phyloP scores from a whole-genome alignment of 2,113 vertebrate genomes.

The Antechinus flavipes region DNA sequence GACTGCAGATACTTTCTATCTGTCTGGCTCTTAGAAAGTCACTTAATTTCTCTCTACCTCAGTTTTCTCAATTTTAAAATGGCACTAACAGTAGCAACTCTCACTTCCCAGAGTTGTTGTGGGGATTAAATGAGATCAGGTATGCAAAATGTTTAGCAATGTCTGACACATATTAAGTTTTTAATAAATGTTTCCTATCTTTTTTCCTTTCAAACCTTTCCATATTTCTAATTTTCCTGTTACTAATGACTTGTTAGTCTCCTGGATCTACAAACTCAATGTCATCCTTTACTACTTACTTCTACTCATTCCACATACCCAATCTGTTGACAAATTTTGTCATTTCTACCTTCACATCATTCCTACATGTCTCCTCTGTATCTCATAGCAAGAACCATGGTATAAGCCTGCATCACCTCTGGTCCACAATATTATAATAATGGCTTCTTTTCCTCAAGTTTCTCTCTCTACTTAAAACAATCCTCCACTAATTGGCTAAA shows the following conservation, averaged over 20 bases:
- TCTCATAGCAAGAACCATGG: background rate
- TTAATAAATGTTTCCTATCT: too few species aligned
- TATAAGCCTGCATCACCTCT: background rate
- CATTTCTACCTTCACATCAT: background rate
- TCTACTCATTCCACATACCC: background rate
- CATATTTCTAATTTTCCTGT: background rate
- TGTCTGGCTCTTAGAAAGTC: background rate
- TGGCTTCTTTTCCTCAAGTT: background rate
- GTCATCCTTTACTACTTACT: background rate
- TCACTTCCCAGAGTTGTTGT: too few species aligned
- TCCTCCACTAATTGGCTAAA: background rate
- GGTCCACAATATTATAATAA: background rate
- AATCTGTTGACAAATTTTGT: background rate
- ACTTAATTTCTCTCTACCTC: too few species aligned
- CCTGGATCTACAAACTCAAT: background rate
- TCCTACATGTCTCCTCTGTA: background rate
- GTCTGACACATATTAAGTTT: too few species aligned
- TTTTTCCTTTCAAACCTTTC: background rate
- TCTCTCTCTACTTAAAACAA: background rate
- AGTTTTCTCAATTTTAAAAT: too few species aligned
- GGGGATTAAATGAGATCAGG: too few species aligned
- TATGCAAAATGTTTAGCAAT: too few species aligned
- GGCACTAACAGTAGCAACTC: too few species aligned
- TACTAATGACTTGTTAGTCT: background rate
- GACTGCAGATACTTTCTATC: background rate